Conservation (phyloP, 1,140 invertebrate genomes). For the Ptiloglossa arizonensis region DNA sequence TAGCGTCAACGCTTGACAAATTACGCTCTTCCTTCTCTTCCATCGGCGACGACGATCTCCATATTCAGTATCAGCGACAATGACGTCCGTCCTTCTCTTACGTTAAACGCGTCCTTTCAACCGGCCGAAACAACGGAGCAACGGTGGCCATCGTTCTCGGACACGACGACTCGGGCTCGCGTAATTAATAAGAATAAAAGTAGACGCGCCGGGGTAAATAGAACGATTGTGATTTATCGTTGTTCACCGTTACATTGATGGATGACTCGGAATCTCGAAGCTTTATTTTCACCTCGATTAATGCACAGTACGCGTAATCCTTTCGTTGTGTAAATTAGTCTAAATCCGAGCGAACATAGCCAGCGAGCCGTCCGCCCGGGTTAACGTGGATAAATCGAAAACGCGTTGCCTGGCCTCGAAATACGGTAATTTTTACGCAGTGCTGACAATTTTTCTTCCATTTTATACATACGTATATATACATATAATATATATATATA, state of each 20-base stretch:
- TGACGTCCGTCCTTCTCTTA: slow-evolving; percentile 42
- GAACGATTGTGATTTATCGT: slow-evolving; percentile 52
- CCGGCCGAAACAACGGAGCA: slow-evolving; percentile 10
- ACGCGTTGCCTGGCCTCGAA: background rate
- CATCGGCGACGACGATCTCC: slow-evolving; percentile 53
- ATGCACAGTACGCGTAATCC: slow-evolving; percentile 4
- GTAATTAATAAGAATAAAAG: slow-evolving; percentile 57
- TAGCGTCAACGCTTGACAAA: slow-evolving; percentile 72
- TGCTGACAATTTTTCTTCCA: background rate
- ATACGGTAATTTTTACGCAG: background rate
- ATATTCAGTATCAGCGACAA: slow-evolving; percentile 54
- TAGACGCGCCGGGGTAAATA: slow-evolving; percentile 48
- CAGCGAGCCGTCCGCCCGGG: background rate
- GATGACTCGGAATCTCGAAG: slow-evolving; percentile 18
- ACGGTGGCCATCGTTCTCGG: slow-evolving; percentile 5
- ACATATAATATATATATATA: too few relatives aligned
- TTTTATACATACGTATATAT: too few relatives aligned
- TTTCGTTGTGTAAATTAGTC: slow-evolving; percentile 26
- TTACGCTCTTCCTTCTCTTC: slow-evolving; percentile 59
- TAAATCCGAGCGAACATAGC: slow-evolving; percentile 1
- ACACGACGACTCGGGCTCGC: background rate
- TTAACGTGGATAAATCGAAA: slow-evolving; percentile 30
- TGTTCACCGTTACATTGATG: slow-evolving; percentile 10
- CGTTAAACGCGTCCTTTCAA: slow-evolving; percentile 38
- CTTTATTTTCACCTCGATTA: slow-evolving; percentile 24